phyloP scores from a whole-genome alignment of 2,888 invertebrate genomes.

The Brenthis hecate region DNA sequence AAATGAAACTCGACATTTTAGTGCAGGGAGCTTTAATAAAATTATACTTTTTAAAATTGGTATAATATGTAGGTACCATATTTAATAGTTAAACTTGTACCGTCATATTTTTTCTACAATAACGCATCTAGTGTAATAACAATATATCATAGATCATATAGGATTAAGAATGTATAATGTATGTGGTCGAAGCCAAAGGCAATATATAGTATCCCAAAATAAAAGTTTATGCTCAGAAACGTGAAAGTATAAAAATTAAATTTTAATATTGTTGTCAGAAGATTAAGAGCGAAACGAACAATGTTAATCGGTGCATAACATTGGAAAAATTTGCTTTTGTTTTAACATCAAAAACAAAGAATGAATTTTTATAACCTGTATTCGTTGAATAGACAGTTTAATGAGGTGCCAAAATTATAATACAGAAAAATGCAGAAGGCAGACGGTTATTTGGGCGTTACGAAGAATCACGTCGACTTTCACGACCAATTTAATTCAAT shows the following conservation, averaged over 20 bases:
- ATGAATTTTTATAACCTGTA: constrained; percentile 36
- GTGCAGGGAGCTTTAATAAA: too few relatives aligned
- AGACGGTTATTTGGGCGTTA: constrained; percentile 27
- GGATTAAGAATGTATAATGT: not conserved
- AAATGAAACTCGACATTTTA: too few relatives aligned
- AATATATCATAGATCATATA: too few relatives aligned
- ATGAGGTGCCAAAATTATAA: constrained; percentile 40
- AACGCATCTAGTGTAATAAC: too few relatives aligned
- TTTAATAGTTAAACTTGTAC: not conserved
- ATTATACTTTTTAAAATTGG: too few relatives aligned
- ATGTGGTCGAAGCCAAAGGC: not conserved
- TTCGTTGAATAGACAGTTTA: constrained; percentile 38
- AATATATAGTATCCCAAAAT: not conserved
- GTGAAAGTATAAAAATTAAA: constrained; percentile 2
- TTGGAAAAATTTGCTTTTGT: constrained; percentile 13
- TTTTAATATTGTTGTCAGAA: constrained; percentile 11
- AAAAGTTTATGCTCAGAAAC: constrained; percentile 4
- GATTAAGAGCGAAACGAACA: constrained; percentile 20
- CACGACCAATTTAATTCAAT: constrained; percentile 40
- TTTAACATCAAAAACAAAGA: constrained; percentile 22
- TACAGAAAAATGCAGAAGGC: constrained; percentile 35
- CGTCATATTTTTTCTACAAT: too few relatives aligned
- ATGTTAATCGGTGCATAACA: constrained; percentile 16
- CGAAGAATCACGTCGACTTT: constrained; percentile 40
- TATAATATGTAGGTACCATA: not conserved